Evolutionary conservation across 2,797 vertebrate genomes (phyloP).

Genomic region (Tapirus indicus): DNA sequence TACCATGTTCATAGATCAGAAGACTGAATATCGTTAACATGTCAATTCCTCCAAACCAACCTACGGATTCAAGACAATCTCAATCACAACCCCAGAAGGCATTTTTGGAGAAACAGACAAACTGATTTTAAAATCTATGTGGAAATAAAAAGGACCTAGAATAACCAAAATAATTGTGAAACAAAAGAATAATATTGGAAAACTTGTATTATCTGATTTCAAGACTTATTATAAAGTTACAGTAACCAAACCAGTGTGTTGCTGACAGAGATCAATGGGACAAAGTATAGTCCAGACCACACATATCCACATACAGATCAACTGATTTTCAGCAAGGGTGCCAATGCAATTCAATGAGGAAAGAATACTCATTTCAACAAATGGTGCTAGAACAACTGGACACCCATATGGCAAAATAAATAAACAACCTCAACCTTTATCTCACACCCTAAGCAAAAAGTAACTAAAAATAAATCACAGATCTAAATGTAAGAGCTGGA

Average conservation of each 20-base stretch:
- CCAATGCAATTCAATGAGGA: not conserved
- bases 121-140: conserved; percentile 36
- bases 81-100: not conserved
- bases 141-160: conserved; percentile 53
- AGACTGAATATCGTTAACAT: not conserved
- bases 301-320: not conserved
- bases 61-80: not conserved
- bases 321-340: not conserved
- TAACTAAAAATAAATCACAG: not conserved
- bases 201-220: conserved; percentile 9
- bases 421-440: not conserved
- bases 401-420: not conserved
- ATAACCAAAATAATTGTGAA: conserved; percentile 23
- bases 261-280: not conserved
- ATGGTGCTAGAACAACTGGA: not conserved
- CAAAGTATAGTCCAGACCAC: not conserved
- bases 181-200: conserved; percentile 41
- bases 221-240: conserved; percentile 3
- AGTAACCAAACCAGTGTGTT: not conserved
- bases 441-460: not conserved
- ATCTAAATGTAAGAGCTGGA: conserved; percentile 12
- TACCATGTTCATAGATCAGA: not conserved
- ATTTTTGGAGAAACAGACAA: conserved; percentile 27
- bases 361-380: conserved; percentile 31
- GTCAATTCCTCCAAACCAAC: not conserved